phyloP scores from a whole-genome alignment of 2,888 invertebrate species.

The Eupithecia tripunctaria region DNA sequence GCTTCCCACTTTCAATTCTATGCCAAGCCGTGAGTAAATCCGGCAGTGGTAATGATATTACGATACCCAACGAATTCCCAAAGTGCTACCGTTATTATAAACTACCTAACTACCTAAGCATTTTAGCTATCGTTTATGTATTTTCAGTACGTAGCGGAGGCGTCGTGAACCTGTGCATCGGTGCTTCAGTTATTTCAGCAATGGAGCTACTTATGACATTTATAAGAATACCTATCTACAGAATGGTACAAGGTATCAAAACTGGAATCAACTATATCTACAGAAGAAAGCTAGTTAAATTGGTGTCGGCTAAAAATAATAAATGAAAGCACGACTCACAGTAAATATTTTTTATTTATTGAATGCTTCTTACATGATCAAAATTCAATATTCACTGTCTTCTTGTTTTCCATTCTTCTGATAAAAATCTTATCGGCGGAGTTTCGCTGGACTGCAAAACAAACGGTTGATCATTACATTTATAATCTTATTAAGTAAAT shows the following conservation, averaged over 20 bases:
- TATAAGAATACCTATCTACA: constrained; percentile 55
- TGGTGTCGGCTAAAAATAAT: constrained; percentile 17
- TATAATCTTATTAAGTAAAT: not conserved
- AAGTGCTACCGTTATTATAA: not conserved
- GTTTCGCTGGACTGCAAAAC: not conserved
- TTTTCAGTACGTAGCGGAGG: constrained; percentile 73
- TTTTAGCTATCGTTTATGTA: not conserved
- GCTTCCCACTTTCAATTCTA: too few species aligned
- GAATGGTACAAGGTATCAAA: constrained; percentile 46
- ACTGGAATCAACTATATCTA: constrained; percentile 41
- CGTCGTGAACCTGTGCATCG: constrained; percentile 72
- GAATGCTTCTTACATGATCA: not conserved
- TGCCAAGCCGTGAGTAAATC: too few species aligned
- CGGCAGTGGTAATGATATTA: not conserved
- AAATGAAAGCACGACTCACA: constrained; percentile 30
- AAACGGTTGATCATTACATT: not conserved
- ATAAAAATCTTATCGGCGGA: not conserved
- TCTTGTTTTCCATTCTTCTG: not conserved
- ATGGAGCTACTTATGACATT: constrained; percentile 64
- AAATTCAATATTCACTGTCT: not conserved
- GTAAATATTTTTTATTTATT: constrained; percentile 18
- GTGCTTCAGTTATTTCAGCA: constrained; percentile 72
- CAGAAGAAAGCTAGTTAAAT: constrained; percentile 16
- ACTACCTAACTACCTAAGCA: not conserved
- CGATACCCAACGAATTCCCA: not conserved